Conservation (phyloP, 2,113 vertebrate species). For the Gadus chalcogrammus region DNA sequence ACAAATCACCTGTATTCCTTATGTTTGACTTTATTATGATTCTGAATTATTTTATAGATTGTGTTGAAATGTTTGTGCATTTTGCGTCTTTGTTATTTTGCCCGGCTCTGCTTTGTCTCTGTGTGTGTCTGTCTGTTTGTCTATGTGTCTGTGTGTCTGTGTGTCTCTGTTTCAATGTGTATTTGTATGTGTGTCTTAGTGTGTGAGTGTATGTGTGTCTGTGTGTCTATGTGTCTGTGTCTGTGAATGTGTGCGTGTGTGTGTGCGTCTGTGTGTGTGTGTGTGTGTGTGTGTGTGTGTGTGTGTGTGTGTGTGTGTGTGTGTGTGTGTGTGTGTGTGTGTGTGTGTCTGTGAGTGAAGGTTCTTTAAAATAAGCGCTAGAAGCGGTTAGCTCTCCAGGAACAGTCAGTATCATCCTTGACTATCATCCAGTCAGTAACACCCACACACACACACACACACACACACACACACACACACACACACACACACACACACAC, state of each 20-base stretch:
- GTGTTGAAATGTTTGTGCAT: too few relatives aligned
- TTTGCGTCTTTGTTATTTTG: too few relatives aligned
- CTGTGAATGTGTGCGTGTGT: background rate
- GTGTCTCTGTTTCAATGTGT: too few relatives aligned
- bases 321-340: background rate
- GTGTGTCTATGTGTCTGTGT: too few relatives aligned
- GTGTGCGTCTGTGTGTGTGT: background rate
- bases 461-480: slow-evolving; percentile 4
- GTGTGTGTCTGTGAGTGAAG: background rate
- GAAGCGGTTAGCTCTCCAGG: background rate
- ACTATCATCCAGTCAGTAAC: slow-evolving; percentile 23
- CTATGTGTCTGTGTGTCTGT: too few relatives aligned
- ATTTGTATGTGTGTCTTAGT: too few relatives aligned
- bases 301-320: background rate
- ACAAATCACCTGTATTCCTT: too few relatives aligned
- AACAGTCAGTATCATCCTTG: slow-evolving; percentile 11
- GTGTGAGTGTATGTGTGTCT: too few relatives aligned
- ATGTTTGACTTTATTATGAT: too few relatives aligned
- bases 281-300: background rate
- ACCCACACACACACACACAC: background rate
- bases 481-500: slow-evolving; percentile 11
- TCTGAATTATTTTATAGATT: too few relatives aligned
- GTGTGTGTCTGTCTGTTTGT: too few relatives aligned
- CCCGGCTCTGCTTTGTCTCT: too few relatives aligned
- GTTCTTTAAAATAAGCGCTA: background rate